phyloP scores from a whole-genome alignment of 2,113 vertebrate genomes.

The Ophthalmolycus amberensis region DNA sequence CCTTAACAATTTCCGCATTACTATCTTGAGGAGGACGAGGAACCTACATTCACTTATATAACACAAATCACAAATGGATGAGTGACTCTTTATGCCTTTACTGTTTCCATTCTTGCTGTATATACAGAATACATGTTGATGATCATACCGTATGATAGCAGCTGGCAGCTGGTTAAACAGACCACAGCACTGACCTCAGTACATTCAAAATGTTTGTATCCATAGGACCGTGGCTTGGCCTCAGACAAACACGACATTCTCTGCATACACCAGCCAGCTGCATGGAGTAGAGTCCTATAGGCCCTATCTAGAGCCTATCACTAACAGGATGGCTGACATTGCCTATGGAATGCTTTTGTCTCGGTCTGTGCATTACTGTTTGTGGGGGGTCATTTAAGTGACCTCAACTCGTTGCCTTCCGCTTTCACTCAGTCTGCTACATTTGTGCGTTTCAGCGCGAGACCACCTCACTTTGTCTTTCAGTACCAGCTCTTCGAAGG shows the following conservation, averaged over 20 bases:
- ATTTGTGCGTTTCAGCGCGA: constrained; percentile 69
- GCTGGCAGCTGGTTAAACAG: constrained; percentile 68
- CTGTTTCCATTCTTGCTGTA: constrained; percentile 14
- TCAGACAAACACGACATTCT: constrained; percentile 63
- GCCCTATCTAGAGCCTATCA: constrained; percentile 66
- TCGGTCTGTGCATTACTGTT: constrained; percentile 60
- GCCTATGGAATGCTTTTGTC: constrained; percentile 78
- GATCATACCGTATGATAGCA: constrained; percentile 43
- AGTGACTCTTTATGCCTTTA: background rate
- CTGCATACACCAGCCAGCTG: constrained; percentile 62
- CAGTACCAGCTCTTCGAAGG: constrained; percentile 78
- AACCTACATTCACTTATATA: background rate
- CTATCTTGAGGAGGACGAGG: background rate
- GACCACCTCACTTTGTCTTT: constrained; percentile 85
- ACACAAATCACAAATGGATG: background rate
- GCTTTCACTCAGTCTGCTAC: constrained; percentile 75
- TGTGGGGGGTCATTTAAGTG: constrained; percentile 68
- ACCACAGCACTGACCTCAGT: constrained; percentile 47
- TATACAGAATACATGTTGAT: constrained; percentile 23
- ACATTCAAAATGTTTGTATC: constrained; percentile 51
- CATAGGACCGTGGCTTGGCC: constrained; percentile 39
- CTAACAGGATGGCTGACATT: constrained; percentile 65
- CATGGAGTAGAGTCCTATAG: constrained; percentile 33
- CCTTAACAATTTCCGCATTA: background rate
- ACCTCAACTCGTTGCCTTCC: constrained; percentile 68